Evolutionary conservation across 2,113 vertebrate species (phyloP).

Genomic region (Oenanthe melanoleuca): DNA sequence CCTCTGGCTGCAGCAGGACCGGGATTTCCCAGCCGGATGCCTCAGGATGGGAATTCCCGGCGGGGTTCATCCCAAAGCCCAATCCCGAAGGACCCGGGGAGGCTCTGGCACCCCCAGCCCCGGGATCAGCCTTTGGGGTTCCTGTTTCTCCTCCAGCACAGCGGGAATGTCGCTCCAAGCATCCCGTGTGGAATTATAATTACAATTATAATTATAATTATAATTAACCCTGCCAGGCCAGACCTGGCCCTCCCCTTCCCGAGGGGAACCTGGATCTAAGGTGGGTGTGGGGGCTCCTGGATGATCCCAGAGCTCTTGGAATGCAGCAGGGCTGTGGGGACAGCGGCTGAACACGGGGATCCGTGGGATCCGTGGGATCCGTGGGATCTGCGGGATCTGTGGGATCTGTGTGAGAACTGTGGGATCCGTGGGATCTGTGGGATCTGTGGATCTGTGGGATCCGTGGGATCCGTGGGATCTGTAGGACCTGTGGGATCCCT

Average conservation of each 20-base stretch:
- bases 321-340: rapidly evolving
- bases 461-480: too few species aligned
- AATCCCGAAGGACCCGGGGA: rapidly evolving
- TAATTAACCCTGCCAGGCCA: too few species aligned
- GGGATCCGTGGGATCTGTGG: neutral
- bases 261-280: neutral
- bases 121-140: neutral
- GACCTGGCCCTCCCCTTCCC: neutral
- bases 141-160: neutral
- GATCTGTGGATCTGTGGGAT: neutral
- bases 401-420: neutral
- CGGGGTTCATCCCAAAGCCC: neutral
- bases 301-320: rapidly evolving
- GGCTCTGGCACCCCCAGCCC: neutral
- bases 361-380: neutral
- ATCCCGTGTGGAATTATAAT: constrained; percentile 35
- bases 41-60: neutral
- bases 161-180: neutral
- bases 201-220: too few species aligned
- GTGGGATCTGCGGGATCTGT: neutral
- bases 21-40: neutral
- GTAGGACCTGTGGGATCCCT: neutral
- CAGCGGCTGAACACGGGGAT: neutral
- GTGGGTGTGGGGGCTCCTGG: neutral
- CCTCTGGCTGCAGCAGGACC: neutral